A percentile compares a stretch with the other conserved stretches of the same genome.
These are phyloP conservation scores for Etheostoma nigrum DNA, from an alignment of 2,797 vertebrate genomes.

Conservation along the genomic window DNA sequence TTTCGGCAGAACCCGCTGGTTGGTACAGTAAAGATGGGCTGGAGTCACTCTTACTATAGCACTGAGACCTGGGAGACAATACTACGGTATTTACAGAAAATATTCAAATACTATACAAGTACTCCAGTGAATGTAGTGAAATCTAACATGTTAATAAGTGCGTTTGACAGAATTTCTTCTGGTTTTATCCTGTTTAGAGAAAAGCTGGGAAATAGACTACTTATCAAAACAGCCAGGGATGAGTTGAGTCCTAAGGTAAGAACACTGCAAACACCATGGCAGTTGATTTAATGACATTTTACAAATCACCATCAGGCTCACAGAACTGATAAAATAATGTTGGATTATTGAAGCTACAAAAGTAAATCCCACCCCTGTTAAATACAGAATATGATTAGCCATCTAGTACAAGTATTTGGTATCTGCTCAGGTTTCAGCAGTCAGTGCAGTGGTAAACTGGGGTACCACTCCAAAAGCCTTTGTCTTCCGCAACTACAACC, in stretches of 20 bases:
- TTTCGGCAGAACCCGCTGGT: conserved; percentile 84
- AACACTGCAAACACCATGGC: background rate
- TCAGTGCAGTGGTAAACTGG: conserved; percentile 86
- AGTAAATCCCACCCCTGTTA: background rate
- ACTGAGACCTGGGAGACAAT: conserved; percentile 85
- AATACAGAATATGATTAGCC: background rate
- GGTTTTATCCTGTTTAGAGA: conserved; percentile 68
- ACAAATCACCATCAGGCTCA: background rate
- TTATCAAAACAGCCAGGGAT: conserved; percentile 83
- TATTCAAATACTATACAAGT: background rate
- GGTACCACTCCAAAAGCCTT: conserved; percentile 84
- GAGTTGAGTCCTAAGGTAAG: conserved; percentile 82
- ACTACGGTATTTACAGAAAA: conserved; percentile 67
- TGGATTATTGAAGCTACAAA: background rate
- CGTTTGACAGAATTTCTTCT: conserved; percentile 8
- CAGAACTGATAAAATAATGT: background rate
- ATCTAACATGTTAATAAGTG: background rate
- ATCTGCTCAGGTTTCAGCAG: conserved; percentile 81
- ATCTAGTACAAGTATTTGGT: background rate
- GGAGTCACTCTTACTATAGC: conserved; percentile 85
- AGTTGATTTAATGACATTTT: background rate
- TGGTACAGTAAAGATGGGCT: conserved; percentile 86
- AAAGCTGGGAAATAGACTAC: conserved; percentile 77
- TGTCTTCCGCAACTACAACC: conserved; percentile 86
- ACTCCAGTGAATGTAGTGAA: background rate